Evolutionary conservation across 2,113 vertebrate genomes (phyloP).

Genomic region (Bos taurus): DNA sequence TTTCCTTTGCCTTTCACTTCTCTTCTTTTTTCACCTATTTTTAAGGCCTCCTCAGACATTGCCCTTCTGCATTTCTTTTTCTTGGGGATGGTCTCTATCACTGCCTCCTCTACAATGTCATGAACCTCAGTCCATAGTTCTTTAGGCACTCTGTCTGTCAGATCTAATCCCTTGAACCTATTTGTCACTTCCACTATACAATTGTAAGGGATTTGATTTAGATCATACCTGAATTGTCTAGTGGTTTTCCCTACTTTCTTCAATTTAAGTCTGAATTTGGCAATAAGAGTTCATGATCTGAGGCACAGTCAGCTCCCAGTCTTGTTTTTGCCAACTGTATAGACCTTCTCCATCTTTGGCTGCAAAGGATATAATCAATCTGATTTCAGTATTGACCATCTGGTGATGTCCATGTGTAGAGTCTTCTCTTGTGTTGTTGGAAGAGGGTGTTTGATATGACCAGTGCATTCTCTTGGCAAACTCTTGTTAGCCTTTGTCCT

Average conservation of each 20-base stretch:
- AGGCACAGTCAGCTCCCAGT: background rate
- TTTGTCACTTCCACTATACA: background rate
- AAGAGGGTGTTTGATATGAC: background rate
- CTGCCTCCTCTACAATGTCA: background rate
- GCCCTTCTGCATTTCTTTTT: background rate
- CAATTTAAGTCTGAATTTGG: background rate
- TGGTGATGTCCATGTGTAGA: background rate
- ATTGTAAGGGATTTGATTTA: background rate
- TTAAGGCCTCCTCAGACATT: background rate
- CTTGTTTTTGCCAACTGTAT: background rate
- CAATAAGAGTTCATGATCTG: background rate
- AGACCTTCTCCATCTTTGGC: background rate
- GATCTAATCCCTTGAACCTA: background rate
- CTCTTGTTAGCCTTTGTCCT: background rate
- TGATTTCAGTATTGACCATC: background rate
- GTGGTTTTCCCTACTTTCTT: background rate
- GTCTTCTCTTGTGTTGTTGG: background rate
- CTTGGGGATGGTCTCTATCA: background rate
- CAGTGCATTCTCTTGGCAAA: background rate
- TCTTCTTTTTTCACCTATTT: background rate
- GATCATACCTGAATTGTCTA: background rate
- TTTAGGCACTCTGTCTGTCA: background rate
- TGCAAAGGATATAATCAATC: background rate
- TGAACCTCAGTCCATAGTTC: accelerated
- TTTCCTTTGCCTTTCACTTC: background rate